Percentiles rank a stretch among this genome's conserved stretches.
These are phyloP conservation scores for Lacerta viridis DNA, from an alignment of 2,797 vertebrate species.

Conservation along the genomic window DNA sequence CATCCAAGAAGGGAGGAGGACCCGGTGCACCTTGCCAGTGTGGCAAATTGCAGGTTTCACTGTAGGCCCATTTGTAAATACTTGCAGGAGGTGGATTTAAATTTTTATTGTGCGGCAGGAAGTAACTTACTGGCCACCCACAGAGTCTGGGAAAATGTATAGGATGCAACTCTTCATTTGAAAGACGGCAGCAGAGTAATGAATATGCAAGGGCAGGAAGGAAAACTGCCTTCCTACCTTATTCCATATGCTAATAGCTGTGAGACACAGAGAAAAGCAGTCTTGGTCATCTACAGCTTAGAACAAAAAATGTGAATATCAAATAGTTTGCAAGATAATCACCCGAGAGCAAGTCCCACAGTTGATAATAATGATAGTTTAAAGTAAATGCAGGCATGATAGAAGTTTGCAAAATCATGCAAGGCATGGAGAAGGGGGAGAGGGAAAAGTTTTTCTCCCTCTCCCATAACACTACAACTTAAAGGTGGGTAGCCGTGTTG, in stretches of 20 bases:
- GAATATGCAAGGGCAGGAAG: accelerated
- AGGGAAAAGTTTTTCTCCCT: too few species aligned
- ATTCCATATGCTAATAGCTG: neutral
- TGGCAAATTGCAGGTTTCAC: neutral
- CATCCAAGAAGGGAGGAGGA: accelerated
- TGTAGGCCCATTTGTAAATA: accelerated
- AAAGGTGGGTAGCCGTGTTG: too few species aligned
- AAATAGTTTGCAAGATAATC: neutral
- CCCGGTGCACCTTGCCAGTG: too few species aligned
- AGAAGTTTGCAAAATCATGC: too few species aligned
- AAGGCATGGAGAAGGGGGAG: too few species aligned
- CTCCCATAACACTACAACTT: too few species aligned
- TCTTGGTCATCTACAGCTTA: neutral
- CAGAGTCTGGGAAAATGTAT: accelerated
- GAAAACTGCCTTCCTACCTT: neutral
- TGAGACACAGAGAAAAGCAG: neutral
- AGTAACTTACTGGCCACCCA: accelerated
- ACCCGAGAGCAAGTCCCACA: neutral
- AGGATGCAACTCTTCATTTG: accelerated
- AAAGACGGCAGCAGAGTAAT: neutral
- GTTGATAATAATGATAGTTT: neutral
- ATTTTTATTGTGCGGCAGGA: neutral
- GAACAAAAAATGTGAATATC: neutral
- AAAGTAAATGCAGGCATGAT: too few species aligned
- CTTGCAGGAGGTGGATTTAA: too few species aligned